A percentile compares a stretch with the other conserved stretches of the same genome.
These are phyloP conservation scores for Oryzias dopingdopingensis DNA, from an alignment of 2,797 vertebrate genomes.

Conservation along the genomic window DNA sequence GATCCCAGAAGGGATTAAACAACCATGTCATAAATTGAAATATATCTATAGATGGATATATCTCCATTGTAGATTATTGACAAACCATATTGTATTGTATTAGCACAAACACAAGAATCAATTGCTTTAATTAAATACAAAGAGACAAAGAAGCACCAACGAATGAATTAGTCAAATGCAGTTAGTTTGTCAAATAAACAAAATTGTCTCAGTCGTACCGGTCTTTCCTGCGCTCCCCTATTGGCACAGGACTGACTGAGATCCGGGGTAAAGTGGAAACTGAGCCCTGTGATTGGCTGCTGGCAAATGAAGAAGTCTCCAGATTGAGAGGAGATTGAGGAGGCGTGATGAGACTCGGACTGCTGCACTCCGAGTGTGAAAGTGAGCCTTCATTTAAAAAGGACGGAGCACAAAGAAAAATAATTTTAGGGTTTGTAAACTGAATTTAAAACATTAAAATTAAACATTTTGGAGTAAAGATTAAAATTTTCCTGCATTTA, in stretches of 20 bases:
- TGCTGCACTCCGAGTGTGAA: conserved; percentile 94
- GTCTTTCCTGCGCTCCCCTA: conserved; percentile 92
- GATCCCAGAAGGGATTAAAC: conserved; percentile 39
- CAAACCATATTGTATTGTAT: too few relatives aligned
- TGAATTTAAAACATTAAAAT: too few relatives aligned
- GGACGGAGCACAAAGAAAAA: conserved; percentile 14
- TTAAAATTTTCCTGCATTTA: too few relatives aligned
- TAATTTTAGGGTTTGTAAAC: background rate
- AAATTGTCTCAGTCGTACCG: conserved; percentile 71
- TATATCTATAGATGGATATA: background rate
- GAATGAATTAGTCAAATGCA: background rate
- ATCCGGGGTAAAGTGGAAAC: conserved; percentile 90
- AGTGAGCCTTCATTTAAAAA: conserved; percentile 80
- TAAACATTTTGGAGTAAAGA: too few relatives aligned
- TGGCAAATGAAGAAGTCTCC: conserved; percentile 89
- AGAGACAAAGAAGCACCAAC: background rate
- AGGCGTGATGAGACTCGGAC: conserved; percentile 90
- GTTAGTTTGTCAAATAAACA: background rate
- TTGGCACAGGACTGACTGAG: conserved; percentile 87
- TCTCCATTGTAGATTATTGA: too few relatives aligned
- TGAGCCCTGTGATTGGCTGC: conserved; percentile 92
- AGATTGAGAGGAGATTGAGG: conserved; percentile 91
- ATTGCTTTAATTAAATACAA: background rate
- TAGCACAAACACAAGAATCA: background rate
- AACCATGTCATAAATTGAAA: conserved; percentile 32